Base-by-base conservation (phyloP, 30 jellyfish, hydroid and myxozoan species). In the Hydractinia echinata region DNA sequence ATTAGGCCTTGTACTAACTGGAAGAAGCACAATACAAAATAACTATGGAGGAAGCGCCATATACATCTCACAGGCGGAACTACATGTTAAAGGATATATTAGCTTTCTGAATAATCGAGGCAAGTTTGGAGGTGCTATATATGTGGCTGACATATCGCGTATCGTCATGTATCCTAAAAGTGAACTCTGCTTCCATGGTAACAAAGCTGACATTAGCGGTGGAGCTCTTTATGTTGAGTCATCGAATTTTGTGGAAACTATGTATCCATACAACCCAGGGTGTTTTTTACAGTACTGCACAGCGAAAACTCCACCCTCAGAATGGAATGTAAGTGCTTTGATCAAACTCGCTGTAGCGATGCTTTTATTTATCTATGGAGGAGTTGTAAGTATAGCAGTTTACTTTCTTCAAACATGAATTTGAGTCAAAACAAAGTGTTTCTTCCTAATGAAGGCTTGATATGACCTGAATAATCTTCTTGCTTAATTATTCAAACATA, bases 181-280 rank as follows among this genome's bases (percentile, higher is more conserved):
- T 64, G 71, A 83, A 61, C 82, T 83, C 44, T 58, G 30, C 8
- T n/a, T 83, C 6, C 16, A 53, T 10, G 82, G 66, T 15, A 85
- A 85, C 53, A 85, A 79, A 76, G 88, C 94, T 30, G 86, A 85
- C 30, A 76, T 85, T 82, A 60, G 85, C 19, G 94, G 94, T 18
- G 94, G 88, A 14, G 94, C 87, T 3, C 61, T 85, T 6, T 85
- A 77, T 51, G 94, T 78, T 51, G 85, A 85, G 53, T 85, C 94
- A 67, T 69, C 86, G 15, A 70, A 85, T 51, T 66, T 76, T 14
- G 84, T 44, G 0, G 94, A 85, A 78, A 81, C 86, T 7, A 77
- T 77, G 49, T 85, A 85, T 68, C 94, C 94, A 7, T 85, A 76
- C 79, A 85, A 85, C 53, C 94, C 94, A 54, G 83, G 88, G 8